A percentile compares a stretch with the other conserved stretches of the same genome.
Conservation (phyloP, 2,888 invertebrate species). For the Malacosoma neustria region DNA sequence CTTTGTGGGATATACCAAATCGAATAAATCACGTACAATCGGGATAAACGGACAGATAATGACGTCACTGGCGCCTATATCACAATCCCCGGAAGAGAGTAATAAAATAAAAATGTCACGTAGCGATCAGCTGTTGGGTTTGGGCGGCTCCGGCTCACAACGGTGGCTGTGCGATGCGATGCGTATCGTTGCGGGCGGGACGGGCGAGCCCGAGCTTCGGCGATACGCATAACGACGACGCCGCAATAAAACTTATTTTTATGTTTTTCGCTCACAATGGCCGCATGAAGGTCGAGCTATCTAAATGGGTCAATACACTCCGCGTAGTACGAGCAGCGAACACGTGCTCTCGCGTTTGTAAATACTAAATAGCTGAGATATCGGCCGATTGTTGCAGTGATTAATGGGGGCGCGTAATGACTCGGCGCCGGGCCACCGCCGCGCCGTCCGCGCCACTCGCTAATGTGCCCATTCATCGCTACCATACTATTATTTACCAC, state of each 20-base stretch:
- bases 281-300: constrained; percentile 75
- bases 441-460: constrained; percentile 50
- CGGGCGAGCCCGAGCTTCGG: constrained; percentile 48
- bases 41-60: constrained; percentile 57
- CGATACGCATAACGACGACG: constrained; percentile 73
- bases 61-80: constrained; percentile 72
- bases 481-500: constrained; percentile 57
- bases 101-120: constrained; percentile 75
- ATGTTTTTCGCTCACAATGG: constrained; percentile 76
- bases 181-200: constrained; percentile 37
- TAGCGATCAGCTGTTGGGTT: constrained; percentile 73
- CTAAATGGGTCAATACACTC: constrained; percentile 76
- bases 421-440: constrained; percentile 39
- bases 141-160: too few relatives aligned
- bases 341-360: constrained; percentile 74
- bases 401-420: constrained; percentile 74
- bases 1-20: too few relatives aligned
- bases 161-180: constrained; percentile 21
- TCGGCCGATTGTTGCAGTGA: constrained; percentile 75
- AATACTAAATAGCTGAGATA: constrained; percentile 76
- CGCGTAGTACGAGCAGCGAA: constrained; percentile 68
- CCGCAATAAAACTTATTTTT: constrained; percentile 75
- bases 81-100: constrained; percentile 71
- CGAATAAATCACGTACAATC: constrained; percentile 58
- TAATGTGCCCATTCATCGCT: constrained; percentile 69